Conservation (phyloP, 2,888 invertebrate species). For the Ischnura elegans region DNA sequence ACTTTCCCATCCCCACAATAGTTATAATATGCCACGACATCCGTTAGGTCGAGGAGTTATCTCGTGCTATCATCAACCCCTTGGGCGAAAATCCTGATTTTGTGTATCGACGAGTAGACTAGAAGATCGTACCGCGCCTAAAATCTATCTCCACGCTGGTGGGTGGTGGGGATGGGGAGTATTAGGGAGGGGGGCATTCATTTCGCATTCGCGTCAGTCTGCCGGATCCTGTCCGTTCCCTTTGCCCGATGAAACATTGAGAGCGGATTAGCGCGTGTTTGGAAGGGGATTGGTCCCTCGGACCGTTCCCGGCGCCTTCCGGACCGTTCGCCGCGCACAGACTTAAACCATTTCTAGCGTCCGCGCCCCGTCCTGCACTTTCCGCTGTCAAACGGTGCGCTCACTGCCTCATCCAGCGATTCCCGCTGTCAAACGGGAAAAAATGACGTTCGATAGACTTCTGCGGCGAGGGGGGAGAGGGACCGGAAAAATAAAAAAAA, state of each 20-base stretch:
- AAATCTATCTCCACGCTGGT: not conserved
- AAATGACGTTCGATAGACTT: conserved; percentile 31
- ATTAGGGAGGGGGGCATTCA: not conserved
- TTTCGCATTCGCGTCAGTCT: not conserved
- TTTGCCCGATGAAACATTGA: conserved; percentile 53
- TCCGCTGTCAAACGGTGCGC: not conserved
- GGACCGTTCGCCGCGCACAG: not conserved
- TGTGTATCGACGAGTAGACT: not conserved
- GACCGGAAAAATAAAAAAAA: not conserved
- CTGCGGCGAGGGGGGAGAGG: not conserved
- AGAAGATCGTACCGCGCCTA: not conserved
- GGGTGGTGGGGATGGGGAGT: too few relatives aligned
- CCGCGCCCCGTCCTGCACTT: not conserved
- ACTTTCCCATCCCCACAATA: too few relatives aligned
- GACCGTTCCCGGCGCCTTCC: not conserved
- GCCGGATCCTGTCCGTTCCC: conserved; percentile 12
- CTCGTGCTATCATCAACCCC: too few relatives aligned
- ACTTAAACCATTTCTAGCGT: not conserved
- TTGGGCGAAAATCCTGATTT: not conserved
- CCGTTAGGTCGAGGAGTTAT: too few relatives aligned
- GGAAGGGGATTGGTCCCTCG: not conserved
- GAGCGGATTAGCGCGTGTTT: conserved; percentile 41
- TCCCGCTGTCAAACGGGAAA: conserved; percentile 18
- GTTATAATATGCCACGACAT: too few relatives aligned
- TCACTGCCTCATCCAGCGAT: not conserved